Evolutionary conservation across 2,797 vertebrate genomes (phyloP).

Genomic region (Hozukius guyotensis): DNA sequence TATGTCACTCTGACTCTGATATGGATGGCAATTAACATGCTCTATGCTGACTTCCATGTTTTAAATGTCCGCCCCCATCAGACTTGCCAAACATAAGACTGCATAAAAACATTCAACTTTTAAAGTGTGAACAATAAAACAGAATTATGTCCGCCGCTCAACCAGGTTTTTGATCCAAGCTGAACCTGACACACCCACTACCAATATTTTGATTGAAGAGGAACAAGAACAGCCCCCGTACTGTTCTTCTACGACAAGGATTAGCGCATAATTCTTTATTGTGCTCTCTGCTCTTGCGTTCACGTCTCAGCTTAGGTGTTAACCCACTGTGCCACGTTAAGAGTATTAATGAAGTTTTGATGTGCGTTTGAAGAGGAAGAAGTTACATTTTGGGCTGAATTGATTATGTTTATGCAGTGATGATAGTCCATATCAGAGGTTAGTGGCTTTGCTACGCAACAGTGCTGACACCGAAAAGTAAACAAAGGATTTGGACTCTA

Average conservation of each 20-base stretch:
- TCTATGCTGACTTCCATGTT: background rate
- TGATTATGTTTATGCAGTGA: conserved; percentile 67
- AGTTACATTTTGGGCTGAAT: conserved; percentile 51
- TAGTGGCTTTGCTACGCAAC: conserved; percentile 52
- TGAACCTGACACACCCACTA: conserved; percentile 31
- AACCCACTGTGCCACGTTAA: conserved; percentile 49
- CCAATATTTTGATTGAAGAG: conserved; percentile 43
- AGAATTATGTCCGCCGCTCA: conserved; percentile 2
- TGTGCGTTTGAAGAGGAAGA: conserved; percentile 67
- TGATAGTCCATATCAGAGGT: conserved; percentile 68
- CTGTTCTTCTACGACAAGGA: background rate
- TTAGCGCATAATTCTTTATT: conserved; percentile 43
- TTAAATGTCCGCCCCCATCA: background rate
- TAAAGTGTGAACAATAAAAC: conserved; percentile 21
- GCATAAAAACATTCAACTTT: background rate
- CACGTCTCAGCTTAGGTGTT: conserved; percentile 52
- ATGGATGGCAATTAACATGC: conserved; percentile 2
- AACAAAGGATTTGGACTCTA: conserved; percentile 60
- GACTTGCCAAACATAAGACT: background rate
- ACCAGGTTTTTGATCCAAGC: conserved; percentile 29
- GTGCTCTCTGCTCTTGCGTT: conserved; percentile 45
- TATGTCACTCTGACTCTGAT: conserved; percentile 1
- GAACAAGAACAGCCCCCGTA: conserved; percentile 14
- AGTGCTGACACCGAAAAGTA: conserved; percentile 47
- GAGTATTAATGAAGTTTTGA: conserved; percentile 75